Evolutionary conservation across 1,140 invertebrate species (phyloP), one percentile per base, ranked within the genome.

Genomic region (Nixonia krombeini): DNA sequence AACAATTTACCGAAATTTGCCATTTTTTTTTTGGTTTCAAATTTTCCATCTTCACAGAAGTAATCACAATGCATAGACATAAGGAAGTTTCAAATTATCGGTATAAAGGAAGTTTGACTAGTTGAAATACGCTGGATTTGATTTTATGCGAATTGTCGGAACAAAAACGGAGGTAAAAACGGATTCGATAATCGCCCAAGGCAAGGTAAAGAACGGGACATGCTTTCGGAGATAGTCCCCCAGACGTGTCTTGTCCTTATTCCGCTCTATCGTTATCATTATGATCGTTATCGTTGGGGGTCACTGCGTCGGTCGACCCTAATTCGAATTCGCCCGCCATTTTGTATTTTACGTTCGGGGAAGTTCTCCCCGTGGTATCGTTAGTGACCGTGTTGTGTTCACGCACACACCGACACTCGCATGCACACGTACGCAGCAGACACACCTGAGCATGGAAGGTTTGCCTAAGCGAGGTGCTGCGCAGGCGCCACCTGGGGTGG

Each of bases 401-500:
- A n/a, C 37, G 26, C 31, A 13, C 46, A 45, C 37, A 46, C 29
- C 38, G 47, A 47, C 38, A 5, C 37, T 23, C 26, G 12, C 16
- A 35, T 44, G 21, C 45, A 15, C 17, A 40, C 33, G 17, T 35
- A 13, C 15, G 29, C 23, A 13, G 21, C 29, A 26, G n/a, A 33
- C 31, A 42, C 28, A 38, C 15, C 47, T n/a, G 16, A 13, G 18
- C 21, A 21, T 9, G 40, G 50, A 57, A 44, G 46, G 29, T 31
- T 28, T 53, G 57, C 41, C 28, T 44, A 58, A 59, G 53, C 51
- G 33, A 50, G 52, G 38, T 33, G 45, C 40, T 63, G 74, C 72
- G 76, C 76, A 78, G 16, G 76, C 76, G 76, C 73, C 52, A 57
- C 49, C 33, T 29, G 66, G 73, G 72, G 75, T 75, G 73, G 71